These are phyloP conservation scores for Bombus impatiens DNA, from an alignment of 1,140 invertebrate species.

Conservation along the genomic window DNA sequence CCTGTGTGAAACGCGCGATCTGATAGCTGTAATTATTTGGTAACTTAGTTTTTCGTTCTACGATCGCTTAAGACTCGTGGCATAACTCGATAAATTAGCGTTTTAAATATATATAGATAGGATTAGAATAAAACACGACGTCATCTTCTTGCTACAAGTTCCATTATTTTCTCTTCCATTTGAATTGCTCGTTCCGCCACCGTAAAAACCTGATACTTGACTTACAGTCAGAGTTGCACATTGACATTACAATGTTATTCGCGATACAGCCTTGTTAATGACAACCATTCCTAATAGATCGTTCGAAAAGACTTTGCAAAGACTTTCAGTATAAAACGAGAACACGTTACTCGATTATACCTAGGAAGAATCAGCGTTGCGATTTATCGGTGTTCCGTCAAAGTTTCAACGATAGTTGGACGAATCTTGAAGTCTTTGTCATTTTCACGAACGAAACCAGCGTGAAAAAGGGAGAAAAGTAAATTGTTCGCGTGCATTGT, in stretches of 20 bases:
- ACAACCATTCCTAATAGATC: not conserved
- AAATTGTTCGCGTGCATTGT: constrained; percentile 19
- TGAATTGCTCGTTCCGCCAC: too few species aligned
- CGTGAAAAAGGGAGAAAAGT: not conserved
- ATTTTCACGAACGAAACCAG: not conserved
- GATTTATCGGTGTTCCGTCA: too few species aligned
- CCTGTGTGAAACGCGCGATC: not conserved
- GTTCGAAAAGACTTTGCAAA: not conserved
- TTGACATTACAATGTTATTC: not conserved
- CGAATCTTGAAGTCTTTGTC: not conserved
- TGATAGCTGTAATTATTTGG: not conserved
- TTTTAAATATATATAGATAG: too few species aligned
- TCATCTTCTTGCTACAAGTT: too few species aligned
- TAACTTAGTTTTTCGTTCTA: too few species aligned
- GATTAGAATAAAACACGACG: too few species aligned
- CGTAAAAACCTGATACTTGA: too few species aligned
- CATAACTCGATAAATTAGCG: too few species aligned
- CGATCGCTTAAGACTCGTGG: too few species aligned
- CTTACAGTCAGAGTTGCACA: not conserved
- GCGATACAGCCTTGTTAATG: not conserved
- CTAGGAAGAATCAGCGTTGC: not conserved
- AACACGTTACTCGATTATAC: not conserved
- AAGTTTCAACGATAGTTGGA: too few species aligned
- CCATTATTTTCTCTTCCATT: too few species aligned
- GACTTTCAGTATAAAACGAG: not conserved